Evolutionary conservation across 1,140 invertebrate species (phyloP).

Genomic region (Spodoptera litura): DNA sequence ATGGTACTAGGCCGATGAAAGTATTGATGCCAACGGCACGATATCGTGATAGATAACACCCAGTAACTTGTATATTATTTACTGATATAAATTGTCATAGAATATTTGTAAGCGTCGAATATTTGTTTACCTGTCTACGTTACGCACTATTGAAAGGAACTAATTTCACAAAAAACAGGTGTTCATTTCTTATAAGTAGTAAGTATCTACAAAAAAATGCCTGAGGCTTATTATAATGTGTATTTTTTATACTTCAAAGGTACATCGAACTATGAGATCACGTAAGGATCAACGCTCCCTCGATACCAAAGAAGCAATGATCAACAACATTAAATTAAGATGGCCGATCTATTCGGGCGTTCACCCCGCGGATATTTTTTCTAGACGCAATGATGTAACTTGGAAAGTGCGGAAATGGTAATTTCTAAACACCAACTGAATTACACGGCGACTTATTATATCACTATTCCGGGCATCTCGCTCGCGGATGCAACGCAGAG

Average conservation of each 20-base stretch:
- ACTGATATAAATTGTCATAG: neutral
- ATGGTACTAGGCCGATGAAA: conserved; percentile 72
- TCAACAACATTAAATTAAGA: conserved; percentile 68
- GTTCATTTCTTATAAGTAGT: conserved; percentile 1
- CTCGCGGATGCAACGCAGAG: conserved; percentile 66
- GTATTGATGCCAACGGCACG: conserved; percentile 48
- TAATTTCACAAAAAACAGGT: conserved; percentile 18
- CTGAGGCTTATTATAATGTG: neutral
- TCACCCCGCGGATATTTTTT: conserved; percentile 73
- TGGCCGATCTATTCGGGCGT: conserved; percentile 71
- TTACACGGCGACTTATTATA: conserved; percentile 71
- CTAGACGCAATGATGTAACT: conserved; percentile 77
- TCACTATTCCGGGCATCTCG: conserved; percentile 72
- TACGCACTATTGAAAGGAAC: neutral
- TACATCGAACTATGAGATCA: conserved; percentile 77
- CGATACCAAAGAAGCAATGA: conserved; percentile 76
- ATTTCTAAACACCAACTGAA: conserved; percentile 72
- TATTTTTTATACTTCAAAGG: conserved; percentile 35
- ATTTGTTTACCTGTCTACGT: neutral
- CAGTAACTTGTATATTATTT: neutral
- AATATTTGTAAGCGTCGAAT: conserved; percentile 1
- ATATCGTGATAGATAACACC: conserved; percentile 26
- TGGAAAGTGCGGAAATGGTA: conserved; percentile 83
- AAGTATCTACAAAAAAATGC: conserved; percentile 11
- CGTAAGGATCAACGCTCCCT: conserved; percentile 79